phyloP scores from a whole-genome alignment of 2,888 invertebrate genomes.

The Nymphalis polychloros region DNA sequence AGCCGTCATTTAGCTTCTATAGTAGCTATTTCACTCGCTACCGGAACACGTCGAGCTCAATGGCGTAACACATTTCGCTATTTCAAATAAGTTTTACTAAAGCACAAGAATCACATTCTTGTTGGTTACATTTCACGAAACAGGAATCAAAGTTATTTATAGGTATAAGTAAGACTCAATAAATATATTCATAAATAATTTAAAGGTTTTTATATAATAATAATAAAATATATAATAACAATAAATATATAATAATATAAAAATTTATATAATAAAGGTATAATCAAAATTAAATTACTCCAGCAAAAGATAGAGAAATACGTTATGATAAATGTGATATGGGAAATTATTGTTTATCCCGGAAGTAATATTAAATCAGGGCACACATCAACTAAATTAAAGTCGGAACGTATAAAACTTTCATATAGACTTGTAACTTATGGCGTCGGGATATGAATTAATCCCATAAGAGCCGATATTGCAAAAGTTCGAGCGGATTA shows the following conservation, averaged over 20 bases:
- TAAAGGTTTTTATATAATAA: too few species aligned
- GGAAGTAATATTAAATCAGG: constrained; percentile 41
- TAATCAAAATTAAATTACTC: neutral
- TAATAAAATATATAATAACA: too few species aligned
- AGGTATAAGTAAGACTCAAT: too few species aligned
- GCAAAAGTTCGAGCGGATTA: constrained; percentile 54
- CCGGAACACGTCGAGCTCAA: constrained; percentile 14
- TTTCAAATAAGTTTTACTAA: neutral
- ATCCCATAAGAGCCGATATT: constrained; percentile 62
- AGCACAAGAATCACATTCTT: neutral
- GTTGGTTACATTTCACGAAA: neutral
- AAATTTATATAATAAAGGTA: too few species aligned
- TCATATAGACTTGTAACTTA: constrained; percentile 51
- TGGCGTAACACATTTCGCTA: neutral
- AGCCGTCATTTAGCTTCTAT: neutral
- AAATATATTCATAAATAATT: too few species aligned
- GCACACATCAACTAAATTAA: constrained; percentile 48
- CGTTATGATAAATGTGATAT: constrained; percentile 21
- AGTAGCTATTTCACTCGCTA: constrained; percentile 18
- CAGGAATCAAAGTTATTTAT: too few species aligned
- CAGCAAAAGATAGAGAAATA: constrained; percentile 6
- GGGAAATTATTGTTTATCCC: constrained; percentile 34
- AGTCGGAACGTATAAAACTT: constrained; percentile 55
- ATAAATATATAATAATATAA: too few species aligned
- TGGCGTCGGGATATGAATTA: constrained; percentile 57